These are phyloP conservation scores for Muschampia plurimacula DNA, from an alignment of 2,888 invertebrate species.

Conservation along the genomic window DNA sequence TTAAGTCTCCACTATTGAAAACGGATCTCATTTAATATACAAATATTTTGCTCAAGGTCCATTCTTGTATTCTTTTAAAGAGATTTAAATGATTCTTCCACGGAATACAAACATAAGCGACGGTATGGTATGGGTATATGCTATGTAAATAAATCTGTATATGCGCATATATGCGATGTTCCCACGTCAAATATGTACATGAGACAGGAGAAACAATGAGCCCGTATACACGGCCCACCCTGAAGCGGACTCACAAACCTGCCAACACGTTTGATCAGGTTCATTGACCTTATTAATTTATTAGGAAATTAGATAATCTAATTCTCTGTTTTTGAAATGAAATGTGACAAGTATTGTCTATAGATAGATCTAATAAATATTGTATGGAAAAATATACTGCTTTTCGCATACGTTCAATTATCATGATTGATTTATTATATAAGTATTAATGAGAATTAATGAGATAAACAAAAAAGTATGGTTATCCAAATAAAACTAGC, in stretches of 20 bases:
- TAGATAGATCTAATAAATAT: neutral
- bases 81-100: slow-evolving; percentile 36
- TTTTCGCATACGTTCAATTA: neutral
- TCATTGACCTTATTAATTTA: slow-evolving; percentile 58
- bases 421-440: neutral
- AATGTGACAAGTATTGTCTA: too few species aligned
- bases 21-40: slow-evolving; percentile 22
- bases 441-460: too few species aligned
- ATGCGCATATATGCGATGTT: slow-evolving; percentile 52
- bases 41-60: slow-evolving; percentile 27
- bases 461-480: neutral
- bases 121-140: slow-evolving; percentile 25
- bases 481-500: neutral
- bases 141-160: slow-evolving; percentile 20
- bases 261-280: slow-evolving; percentile 53
- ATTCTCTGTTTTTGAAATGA: neutral
- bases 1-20: neutral
- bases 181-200: slow-evolving; percentile 65
- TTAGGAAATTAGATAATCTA: slow-evolving; percentile 18
- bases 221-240: slow-evolving; percentile 80
- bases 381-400: neutral
- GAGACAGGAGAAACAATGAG: slow-evolving; percentile 71
- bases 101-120: slow-evolving; percentile 41
- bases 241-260: slow-evolving; percentile 52
- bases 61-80: slow-evolving; percentile 31